Evolutionary conservation across 1,140 invertebrate genomes (phyloP), one percentile per base, ranked within the genome.

Genomic region (Eriosoma lanigerum): DNA sequence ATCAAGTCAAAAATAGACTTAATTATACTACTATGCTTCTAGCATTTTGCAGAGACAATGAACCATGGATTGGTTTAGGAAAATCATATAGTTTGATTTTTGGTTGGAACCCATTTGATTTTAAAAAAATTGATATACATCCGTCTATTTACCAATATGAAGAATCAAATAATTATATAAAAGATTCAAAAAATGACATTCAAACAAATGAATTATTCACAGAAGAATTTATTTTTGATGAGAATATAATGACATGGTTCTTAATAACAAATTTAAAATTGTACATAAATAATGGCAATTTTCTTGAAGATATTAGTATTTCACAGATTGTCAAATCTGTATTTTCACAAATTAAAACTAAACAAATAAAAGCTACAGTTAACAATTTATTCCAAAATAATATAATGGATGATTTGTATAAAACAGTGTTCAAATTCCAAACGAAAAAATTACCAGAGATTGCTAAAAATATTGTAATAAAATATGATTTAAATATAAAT

Each of bases 31-130:
- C n/a, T 58, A 75, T 75, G 72, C 52, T 75, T 38, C 58, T 75
- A 56, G 72, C 72, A 75, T 75, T 75, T 58, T 75, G 72, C 32
- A 52, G 32, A 54, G 72, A 75, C 10, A 21, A 52, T 38, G 6
- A 75, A 38, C 29, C 72, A 44, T 44, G n/a, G n/a, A 75, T 75
- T 8, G 72, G 72, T 5, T 58, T 75, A 58, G 12, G 12, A 17
- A 75, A 75, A 75, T 52, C 72, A 56, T 58, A 58, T 58, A 38
- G 72, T 24, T 44, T 75, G 17, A 58, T 75, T 17, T 75, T 75
- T 38, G 72, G 52, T 44, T 56, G 29, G 24, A 58, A 75, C 15
- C 54, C 72, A 38, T 44, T 38, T 17, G 52, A 73, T 29, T 26
- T 29, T 10, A 32, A 38, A 58, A 58, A 24, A 10, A 15, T 15